A percentile compares a stretch with the other conserved stretches of the same genome.
Evolutionary conservation across 2,888 invertebrate species (phyloP).

Genomic region (Pristionchus exspectatus): DNA sequence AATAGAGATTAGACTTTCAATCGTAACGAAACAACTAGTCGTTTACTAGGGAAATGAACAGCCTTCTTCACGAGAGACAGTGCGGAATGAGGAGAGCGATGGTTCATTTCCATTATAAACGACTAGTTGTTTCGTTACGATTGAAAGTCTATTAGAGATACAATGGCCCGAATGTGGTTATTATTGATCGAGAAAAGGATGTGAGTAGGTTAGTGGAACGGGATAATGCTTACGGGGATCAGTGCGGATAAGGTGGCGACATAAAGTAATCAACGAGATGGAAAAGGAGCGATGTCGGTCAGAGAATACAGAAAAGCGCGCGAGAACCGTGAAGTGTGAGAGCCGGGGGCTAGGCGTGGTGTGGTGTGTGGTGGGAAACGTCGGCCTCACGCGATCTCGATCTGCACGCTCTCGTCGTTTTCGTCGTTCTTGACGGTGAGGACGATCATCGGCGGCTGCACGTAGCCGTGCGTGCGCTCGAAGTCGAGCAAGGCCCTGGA

Average conservation of each 20-base stretch:
- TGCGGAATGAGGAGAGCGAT: no score
- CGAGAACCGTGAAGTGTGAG: background rate
- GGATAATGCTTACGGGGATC: background rate
- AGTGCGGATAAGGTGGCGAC: background rate
- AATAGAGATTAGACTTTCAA: background rate
- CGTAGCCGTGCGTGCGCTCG: slow-evolving; percentile 68
- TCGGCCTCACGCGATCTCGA: slow-evolving; percentile 65
- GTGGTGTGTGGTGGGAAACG: background rate
- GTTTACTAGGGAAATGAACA: no score
- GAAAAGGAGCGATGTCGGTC: background rate
- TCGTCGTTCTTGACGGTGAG: slow-evolving; percentile 71
- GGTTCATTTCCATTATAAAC: no score
- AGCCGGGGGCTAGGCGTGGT: background rate
- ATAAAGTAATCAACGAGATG: slow-evolving; percentile 1
- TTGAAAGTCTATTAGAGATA: no score
- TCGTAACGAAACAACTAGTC: no score
- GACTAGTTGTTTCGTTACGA: no score
- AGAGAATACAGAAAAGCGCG: background rate
- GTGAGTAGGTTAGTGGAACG: background rate
- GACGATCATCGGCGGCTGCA: slow-evolving; percentile 70
- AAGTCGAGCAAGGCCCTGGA: slow-evolving; percentile 54
- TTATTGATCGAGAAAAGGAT: slow-evolving; percentile 7
- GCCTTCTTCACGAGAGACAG: no score
- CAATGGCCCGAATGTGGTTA: slow-evolving; percentile 12
- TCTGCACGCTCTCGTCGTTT: slow-evolving; percentile 72